These are phyloP conservation scores for Deroptyus accipitrinus DNA, from an alignment of 2,113 vertebrate genomes.

Conservation along the genomic window DNA sequence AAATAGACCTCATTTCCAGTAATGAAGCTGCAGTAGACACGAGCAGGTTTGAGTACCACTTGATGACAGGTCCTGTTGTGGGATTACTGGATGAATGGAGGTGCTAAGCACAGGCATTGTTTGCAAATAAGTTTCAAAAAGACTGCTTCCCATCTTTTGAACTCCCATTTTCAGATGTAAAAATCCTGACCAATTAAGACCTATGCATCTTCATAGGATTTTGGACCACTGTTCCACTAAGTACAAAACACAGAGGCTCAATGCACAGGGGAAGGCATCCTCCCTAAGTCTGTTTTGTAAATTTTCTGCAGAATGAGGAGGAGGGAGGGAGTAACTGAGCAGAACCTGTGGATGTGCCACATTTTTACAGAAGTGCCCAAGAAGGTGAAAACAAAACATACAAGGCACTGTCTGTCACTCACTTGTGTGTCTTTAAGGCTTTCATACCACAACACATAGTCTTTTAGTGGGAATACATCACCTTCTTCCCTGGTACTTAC, in stretches of 20 bases:
- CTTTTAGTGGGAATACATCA: background rate
- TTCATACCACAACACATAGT: background rate
- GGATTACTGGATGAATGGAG: constrained; percentile 75
- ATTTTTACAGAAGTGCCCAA: background rate
- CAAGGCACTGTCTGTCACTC: background rate
- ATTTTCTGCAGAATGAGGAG: background rate
- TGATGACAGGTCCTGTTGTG: constrained; percentile 87
- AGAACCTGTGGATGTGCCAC: background rate
- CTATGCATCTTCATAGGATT: background rate
- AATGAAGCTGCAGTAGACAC: constrained; percentile 58
- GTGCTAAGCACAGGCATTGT: background rate
- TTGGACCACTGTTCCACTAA: background rate
- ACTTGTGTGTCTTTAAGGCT: background rate
- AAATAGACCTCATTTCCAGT: constrained; percentile 79
- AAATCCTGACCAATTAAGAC: background rate
- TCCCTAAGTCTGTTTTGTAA: background rate
- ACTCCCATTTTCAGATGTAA: background rate
- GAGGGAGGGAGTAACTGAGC: background rate
- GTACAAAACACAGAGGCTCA: background rate
- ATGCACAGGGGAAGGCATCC: background rate
- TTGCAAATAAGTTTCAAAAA: background rate
- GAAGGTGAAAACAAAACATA: background rate
- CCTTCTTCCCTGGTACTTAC: background rate
- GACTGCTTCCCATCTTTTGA: background rate
- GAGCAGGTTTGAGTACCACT: constrained; percentile 65